These are phyloP conservation scores for Ambastaia sidthimunki DNA, from an alignment of 2,797 vertebrate genomes.

Conservation along the genomic window DNA sequence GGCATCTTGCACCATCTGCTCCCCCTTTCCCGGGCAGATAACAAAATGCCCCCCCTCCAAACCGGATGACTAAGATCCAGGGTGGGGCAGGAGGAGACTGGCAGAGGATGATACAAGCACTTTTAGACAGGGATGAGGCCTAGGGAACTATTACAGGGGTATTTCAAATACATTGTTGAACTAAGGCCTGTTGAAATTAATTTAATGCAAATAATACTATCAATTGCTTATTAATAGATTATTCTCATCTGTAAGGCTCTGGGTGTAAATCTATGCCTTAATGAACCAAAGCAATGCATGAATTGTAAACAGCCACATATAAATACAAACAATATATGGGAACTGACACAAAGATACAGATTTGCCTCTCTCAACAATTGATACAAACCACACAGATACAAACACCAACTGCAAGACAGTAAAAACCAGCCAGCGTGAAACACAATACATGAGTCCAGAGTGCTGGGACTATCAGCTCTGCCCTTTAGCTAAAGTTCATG, in stretches of 20 bases:
- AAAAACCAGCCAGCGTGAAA: slow-evolving; percentile 37
- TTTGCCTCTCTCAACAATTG: background rate
- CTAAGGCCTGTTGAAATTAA: background rate
- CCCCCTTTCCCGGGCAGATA: slow-evolving; percentile 46
- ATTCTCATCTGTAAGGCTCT: background rate
- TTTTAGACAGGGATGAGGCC: slow-evolving; percentile 3
- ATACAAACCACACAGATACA: background rate
- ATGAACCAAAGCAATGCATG: background rate
- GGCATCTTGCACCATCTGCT: slow-evolving; percentile 62
- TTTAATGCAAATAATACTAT: background rate
- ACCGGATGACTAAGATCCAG: slow-evolving; percentile 46
- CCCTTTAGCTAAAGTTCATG: slow-evolving; percentile 45
- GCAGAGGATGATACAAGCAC: slow-evolving; percentile 28
- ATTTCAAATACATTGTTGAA: background rate
- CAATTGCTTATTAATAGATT: background rate
- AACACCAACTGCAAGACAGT: slow-evolving; percentile 37
- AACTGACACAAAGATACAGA: slow-evolving; percentile 1
- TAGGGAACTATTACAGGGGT: slow-evolving; percentile 4
- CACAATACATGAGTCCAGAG: background rate
- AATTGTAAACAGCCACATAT: background rate
- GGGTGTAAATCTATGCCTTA: background rate
- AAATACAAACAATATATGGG: background rate
- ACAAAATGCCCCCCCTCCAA: slow-evolving; percentile 41
- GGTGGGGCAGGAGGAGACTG: slow-evolving; percentile 44
- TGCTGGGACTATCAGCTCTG: slow-evolving; percentile 31